phyloP scores from a whole-genome alignment of 2,797 vertebrate genomes.

The Acanthornis magna region DNA sequence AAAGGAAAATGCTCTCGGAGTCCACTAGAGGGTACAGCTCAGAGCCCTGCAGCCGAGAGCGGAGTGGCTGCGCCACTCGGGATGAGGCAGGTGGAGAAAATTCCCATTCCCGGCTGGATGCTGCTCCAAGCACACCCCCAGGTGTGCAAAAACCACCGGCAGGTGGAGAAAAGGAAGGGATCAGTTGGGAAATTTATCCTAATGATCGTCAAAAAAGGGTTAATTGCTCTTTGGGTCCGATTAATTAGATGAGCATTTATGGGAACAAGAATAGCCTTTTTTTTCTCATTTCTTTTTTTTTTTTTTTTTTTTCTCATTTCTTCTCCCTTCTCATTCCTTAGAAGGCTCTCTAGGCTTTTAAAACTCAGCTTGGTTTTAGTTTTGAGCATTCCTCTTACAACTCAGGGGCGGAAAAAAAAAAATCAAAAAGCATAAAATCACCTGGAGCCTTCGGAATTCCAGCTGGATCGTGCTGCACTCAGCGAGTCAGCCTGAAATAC shows the following conservation, averaged over 20 bases:
- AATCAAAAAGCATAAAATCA: not conserved
- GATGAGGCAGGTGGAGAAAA: not conserved
- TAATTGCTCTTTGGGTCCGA: accelerated
- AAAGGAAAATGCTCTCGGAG: not conserved
- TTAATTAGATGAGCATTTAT: accelerated
- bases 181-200: accelerated
- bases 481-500: constrained; percentile 22
- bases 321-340: not conserved
- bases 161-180: not conserved
- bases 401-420: too few species aligned
- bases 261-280: accelerated
- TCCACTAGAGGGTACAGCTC: constrained; percentile 42
- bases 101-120: not conserved
- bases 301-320: not conserved
- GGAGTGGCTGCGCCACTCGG: not conserved
- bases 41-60: not conserved
- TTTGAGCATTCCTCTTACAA: not conserved
- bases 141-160: not conserved
- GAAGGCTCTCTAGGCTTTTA: not conserved
- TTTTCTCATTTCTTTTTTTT: not conserved
- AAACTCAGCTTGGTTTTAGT: not conserved
- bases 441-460: constrained; percentile 1
- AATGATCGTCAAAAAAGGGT: accelerated
- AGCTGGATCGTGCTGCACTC: not conserved
- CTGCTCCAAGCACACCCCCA: not conserved